Percentiles rank a stretch among this genome's conserved stretches.
phyloP scores from a whole-genome alignment of 1,140 invertebrate genomes.

The Leguminivora glycinivorella region DNA sequence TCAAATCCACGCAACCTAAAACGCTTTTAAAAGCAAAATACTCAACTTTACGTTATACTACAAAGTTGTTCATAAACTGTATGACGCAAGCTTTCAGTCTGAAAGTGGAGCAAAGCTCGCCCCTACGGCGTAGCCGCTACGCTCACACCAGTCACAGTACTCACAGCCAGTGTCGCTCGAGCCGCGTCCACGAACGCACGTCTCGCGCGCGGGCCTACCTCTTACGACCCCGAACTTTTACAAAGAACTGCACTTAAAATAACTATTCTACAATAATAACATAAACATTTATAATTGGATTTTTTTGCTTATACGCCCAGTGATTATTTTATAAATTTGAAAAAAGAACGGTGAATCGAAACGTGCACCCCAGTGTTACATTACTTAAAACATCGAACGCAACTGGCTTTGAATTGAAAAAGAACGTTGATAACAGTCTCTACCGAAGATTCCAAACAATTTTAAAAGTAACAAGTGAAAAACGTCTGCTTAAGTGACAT shows the following conservation, averaged over 20 bases:
- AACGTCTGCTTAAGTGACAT: no score
- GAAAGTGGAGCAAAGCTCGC: constrained; percentile 9
- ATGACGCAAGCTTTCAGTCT: constrained; percentile 22
- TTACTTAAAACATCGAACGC: no score
- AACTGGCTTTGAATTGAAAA: no score
- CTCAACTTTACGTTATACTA: neutral
- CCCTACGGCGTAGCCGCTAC: constrained; percentile 11
- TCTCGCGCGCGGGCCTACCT: constrained; percentile 30
- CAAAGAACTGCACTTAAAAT: neutral
- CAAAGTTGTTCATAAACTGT: neutral
- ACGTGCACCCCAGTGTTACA: no score
- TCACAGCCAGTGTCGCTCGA: constrained; percentile 48
- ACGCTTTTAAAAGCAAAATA: neutral
- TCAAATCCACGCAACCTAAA: neutral
- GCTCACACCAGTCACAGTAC: no score
- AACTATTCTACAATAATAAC: neutral
- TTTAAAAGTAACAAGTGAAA: no score
- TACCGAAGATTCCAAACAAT: no score
- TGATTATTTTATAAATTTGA: neutral
- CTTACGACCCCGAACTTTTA: neutral
- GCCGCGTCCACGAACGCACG: constrained; percentile 52
- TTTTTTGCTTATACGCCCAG: neutral
- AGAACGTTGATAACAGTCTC: no score
- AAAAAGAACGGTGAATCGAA: no score
- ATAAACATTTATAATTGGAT: neutral